These are phyloP conservation scores for Tiphia femorata DNA, from an alignment of 2,888 invertebrate species.

Conservation along the genomic window DNA sequence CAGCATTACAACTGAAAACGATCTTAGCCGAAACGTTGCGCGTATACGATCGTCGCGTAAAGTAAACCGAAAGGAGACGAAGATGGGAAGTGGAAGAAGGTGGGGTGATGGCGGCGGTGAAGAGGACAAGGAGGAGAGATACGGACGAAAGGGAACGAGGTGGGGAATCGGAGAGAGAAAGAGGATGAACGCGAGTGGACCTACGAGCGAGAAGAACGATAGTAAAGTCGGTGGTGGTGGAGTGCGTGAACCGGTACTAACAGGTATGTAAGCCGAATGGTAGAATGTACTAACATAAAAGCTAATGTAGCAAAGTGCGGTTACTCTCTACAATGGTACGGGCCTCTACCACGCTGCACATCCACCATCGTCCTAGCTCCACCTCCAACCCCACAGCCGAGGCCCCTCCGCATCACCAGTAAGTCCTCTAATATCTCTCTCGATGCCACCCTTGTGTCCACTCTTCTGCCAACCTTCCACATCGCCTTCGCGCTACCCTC, in stretches of 20 bases:
- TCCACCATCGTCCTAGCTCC: slow-evolving; percentile 21
- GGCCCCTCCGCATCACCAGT: slow-evolving; percentile 8
- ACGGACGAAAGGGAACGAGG: not conserved
- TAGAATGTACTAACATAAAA: slow-evolving; percentile 56
- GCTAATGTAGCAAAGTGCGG: slow-evolving; percentile 60
- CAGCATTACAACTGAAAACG: slow-evolving; percentile 37
- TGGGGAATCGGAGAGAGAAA: not conserved
- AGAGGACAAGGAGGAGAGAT: not conserved
- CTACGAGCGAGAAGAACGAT: too few relatives aligned
- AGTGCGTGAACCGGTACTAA: slow-evolving; percentile 41
- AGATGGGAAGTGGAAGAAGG: not conserved
- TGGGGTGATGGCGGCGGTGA: not conserved
- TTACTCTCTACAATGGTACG: slow-evolving; percentile 48
- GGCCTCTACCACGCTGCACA: slow-evolving; percentile 34
- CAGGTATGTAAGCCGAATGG: slow-evolving; percentile 49
- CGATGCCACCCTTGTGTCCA: slow-evolving; percentile 42
- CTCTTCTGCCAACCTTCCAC: slow-evolving; percentile 13
- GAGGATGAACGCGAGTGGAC: not conserved
- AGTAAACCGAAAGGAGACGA: not conserved
- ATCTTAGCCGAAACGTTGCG: slow-evolving; percentile 31
- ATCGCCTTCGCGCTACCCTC: not conserved
- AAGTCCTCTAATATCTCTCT: slow-evolving; percentile 42
- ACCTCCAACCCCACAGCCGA: slow-evolving; percentile 8
- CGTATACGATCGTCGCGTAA: slow-evolving; percentile 12
- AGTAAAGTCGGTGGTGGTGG: slow-evolving; percentile 9